A percentile compares a stretch with the other conserved stretches of the same genome.
Conservation (phyloP, 2,113 vertebrate genomes). For the Hiodon alosoides region DNA sequence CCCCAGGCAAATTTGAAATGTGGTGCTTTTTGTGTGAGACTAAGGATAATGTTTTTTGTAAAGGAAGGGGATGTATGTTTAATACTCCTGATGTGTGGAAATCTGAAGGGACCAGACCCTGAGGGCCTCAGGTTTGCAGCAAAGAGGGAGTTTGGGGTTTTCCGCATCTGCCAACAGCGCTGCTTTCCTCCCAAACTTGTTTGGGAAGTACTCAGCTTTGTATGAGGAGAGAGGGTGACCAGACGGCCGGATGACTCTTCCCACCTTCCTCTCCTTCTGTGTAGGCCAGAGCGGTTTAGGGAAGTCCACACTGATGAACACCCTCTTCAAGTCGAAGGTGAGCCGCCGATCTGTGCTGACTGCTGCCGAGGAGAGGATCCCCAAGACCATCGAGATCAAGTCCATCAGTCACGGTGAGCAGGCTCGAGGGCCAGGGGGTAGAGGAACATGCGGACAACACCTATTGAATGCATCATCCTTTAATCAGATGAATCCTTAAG, state of each 20-base stretch:
- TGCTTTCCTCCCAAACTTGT: neutral
- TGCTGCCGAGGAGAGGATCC: conserved; percentile 80
- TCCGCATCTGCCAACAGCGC: neutral
- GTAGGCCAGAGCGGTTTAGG: conserved; percentile 94
- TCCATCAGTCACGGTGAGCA: conserved; percentile 86
- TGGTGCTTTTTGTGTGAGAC: no score
- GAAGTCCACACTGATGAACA: conserved; percentile 98
- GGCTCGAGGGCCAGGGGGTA: neutral
- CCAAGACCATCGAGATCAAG: conserved; percentile 96
- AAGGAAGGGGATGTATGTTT: no score
- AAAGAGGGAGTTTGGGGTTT: neutral
- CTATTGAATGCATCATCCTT: no score
- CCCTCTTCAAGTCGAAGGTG: conserved; percentile 97
- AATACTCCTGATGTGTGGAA: no score
- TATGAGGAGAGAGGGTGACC: neutral
- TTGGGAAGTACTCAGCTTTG: neutral
- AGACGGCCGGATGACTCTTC: neutral
- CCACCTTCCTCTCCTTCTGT: neutral
- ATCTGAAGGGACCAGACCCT: no score
- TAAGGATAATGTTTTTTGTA: no score
- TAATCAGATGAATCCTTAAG: no score
- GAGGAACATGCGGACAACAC: no score
- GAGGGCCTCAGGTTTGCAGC: no score
- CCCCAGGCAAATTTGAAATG: no score
- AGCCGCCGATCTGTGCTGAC: conserved; percentile 86